Base-by-base conservation (phyloP, 2,797 vertebrate genomes). In the Novumbra hubbsi region DNA sequence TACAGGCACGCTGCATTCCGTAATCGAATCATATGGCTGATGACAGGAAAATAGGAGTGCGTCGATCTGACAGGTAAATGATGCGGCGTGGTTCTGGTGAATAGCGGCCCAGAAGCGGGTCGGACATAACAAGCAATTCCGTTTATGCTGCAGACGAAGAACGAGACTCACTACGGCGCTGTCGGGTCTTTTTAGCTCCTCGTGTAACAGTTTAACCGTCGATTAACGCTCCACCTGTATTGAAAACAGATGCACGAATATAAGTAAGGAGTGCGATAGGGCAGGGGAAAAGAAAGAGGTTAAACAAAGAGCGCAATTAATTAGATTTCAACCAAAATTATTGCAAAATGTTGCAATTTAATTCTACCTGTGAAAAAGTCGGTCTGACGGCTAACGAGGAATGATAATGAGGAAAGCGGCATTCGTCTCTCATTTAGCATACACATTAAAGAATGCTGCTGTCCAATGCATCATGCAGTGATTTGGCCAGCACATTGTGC, bases 21-120 rank as follows among this genome's bases (percentile, higher is more conserved):
- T 89, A 92, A 89, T 71, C 90, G 88, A 95, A 94, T 92, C 90
- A 93, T 88, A 78, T 81, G 73, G 80, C 76, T 71, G 72, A 89
- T 86, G 86, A 89, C 85, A 83, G 88, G 86, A 86, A 74, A 85
- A 86, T 82, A 64, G 73, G 85, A 85, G 34, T 45, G 82, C 55
- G 78, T 68, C 79, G 84, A 90, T 82, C 91, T 87, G 92, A 90
- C 88, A 86, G 87, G 88, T 88, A 88, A 87, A 89, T 85, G 87
- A 92, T 88, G 71, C 81, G 65, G 81, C 73, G 80, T 87, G 73
- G 74, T 78, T 79, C 81, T 81, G 84, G 78, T 77, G 82, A 80
- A 45, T 12, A 45, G 4, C 9, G 8, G 76, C 76, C 85, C 75
- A 69, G n/a, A 70, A 80, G 82, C 76, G 77, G 73, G 78, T 83